Percentiles rank a stretch among this genome's conserved stretches.
Evolutionary conservation across 1,140 invertebrate genomes (phyloP).

Genomic region (Leptoteleia sp.): DNA sequence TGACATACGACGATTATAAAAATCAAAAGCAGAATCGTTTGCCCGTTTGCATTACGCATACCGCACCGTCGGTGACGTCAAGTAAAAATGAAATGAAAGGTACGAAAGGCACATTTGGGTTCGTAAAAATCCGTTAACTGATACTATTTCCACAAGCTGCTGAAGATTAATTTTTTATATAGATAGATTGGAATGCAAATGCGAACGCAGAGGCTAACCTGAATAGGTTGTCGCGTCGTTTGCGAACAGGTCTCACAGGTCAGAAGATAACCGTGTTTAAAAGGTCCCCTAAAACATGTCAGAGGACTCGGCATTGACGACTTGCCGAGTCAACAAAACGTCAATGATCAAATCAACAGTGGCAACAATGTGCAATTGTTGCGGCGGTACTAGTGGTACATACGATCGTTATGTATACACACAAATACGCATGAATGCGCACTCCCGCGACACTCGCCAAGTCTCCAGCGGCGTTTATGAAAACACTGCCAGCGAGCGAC

Average conservation of each 20-base stretch:
- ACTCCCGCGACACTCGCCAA: too few species aligned
- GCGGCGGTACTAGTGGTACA: neutral
- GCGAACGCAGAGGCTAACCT: neutral
- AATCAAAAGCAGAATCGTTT: too few species aligned
- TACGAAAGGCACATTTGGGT: conserved; percentile 4
- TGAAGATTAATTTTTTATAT: too few species aligned
- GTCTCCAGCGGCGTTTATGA: conserved; percentile 7
- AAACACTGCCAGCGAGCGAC: conserved; percentile 6
- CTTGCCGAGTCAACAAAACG: neutral
- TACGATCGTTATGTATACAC: neutral
- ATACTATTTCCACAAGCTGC: neutral
- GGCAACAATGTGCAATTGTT: neutral
- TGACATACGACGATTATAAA: too few species aligned
- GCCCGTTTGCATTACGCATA: conserved; percentile 1
- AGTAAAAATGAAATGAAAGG: conserved; percentile 18
- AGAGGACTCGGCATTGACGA: neutral
- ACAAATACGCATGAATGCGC: too few species aligned
- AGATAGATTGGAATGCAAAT: neutral
- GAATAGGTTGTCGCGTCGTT: neutral
- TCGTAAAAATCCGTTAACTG: conserved; percentile 5
- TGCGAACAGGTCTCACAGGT: neutral
- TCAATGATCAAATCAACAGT: too few species aligned
- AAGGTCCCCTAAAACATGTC: neutral
- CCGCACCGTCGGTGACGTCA: neutral
- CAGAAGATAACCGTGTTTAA: neutral